These are phyloP conservation scores for Bubo blakistoni DNA, from an alignment of 2,113 vertebrate species.

Conservation along the genomic window DNA sequence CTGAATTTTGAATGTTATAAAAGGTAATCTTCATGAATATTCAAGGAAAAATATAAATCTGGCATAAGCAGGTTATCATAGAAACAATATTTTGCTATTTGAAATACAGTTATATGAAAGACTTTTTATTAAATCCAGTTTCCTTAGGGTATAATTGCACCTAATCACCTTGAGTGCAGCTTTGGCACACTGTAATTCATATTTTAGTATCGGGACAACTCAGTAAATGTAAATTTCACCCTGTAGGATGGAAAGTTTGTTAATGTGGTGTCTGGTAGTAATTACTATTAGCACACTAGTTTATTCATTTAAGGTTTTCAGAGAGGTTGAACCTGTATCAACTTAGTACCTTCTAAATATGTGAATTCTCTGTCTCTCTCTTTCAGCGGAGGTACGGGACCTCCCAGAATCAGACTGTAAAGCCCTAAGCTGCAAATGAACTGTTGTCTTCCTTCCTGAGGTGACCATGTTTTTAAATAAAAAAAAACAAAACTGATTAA, in stretches of 20 bases:
- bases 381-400: not conserved
- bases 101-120: not conserved
- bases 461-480: not conserved
- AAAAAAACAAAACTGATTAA: not conserved
- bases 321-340: not conserved
- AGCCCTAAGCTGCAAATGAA: not conserved
- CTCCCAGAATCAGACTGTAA: not conserved
- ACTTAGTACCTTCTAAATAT: not conserved
- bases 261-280: not conserved
- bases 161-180: not conserved
- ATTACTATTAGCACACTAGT: not conserved
- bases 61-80: not conserved
- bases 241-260: not conserved
- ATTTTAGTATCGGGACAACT: not conserved
- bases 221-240: not conserved
- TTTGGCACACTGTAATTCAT: not conserved
- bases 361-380: not conserved
- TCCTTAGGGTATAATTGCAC: not conserved
- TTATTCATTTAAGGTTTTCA: not conserved
- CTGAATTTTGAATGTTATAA: not conserved
- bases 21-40: not conserved
- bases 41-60: not conserved
- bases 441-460: slow-evolving; percentile 59
- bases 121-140: not conserved
- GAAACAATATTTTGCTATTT: not conserved